phyloP scores from a whole-genome alignment of 2,797 vertebrate genomes.

The Malacoctenus gilli region DNA sequence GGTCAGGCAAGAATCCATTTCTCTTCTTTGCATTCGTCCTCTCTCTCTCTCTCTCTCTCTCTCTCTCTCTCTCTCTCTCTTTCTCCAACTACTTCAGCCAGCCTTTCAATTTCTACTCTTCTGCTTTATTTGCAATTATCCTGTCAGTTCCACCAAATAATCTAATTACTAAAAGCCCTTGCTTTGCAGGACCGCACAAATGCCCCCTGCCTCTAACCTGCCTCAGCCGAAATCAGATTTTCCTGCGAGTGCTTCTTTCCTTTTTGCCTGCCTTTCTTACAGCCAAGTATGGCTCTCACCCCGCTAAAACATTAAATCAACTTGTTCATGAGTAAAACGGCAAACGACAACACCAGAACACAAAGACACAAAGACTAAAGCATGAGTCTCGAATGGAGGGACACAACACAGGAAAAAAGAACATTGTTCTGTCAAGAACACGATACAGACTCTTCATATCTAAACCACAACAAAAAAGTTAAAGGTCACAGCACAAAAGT shows the following conservation, averaged over 20 bases:
- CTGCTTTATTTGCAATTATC: constrained; percentile 29
- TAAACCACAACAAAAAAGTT: constrained; percentile 1
- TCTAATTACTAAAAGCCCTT: constrained; percentile 28
- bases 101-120: constrained; percentile 12
- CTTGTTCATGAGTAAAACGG: too few species aligned
- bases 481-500: constrained; percentile 4
- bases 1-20: constrained; percentile 36
- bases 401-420: neutral
- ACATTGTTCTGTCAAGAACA: constrained; percentile 5
- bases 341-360: too few species aligned
- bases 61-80: neutral
- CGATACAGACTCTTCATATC: constrained; percentile 10
- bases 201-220: neutral
- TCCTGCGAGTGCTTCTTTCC: neutral
- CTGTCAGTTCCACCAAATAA: constrained; percentile 27
- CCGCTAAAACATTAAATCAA: too few species aligned
- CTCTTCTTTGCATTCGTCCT: neutral
- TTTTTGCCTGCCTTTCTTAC: too few species aligned
- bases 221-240: constrained; percentile 17
- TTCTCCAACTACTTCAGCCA: neutral
- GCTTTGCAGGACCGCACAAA: constrained; percentile 2
- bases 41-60: neutral
- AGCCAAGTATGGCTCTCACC: too few species aligned
- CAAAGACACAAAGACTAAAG: neutral
- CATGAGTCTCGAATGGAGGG: too few species aligned